Evolutionary conservation across 2,113 vertebrate genomes (phyloP).

Genomic region (Myotis lucifugus): DNA sequence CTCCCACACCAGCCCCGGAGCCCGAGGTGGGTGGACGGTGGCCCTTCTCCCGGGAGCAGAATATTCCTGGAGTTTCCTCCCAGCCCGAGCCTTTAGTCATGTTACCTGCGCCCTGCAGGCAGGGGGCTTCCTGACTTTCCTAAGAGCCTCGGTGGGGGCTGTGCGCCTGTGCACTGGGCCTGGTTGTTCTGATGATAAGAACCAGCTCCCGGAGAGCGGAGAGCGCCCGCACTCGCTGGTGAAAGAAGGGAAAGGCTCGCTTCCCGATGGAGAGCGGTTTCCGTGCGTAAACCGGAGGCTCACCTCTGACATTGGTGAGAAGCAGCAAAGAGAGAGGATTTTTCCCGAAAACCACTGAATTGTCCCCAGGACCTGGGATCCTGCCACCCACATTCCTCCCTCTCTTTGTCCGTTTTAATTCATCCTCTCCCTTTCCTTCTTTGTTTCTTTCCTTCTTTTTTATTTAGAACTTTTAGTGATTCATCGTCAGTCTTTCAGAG

Average conservation of each 20-base stretch:
- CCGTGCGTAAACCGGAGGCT: not conserved
- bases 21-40: rapidly evolving
- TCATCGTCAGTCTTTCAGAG: not conserved
- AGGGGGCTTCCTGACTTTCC: not conserved
- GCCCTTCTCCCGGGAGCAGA: not conserved
- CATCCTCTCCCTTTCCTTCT: not conserved
- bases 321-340: not conserved
- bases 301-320: not conserved
- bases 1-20: not conserved
- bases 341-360: not conserved
- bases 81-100: rapidly evolving
- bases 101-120: rapidly evolving
- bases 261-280: not conserved
- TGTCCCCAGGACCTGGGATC: not conserved
- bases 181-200: rapidly evolving
- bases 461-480: not conserved
- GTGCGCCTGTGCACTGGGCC: not conserved
- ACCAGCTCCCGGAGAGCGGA: not conserved
- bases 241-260: not conserved
- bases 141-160: not conserved
- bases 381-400: too few relatives aligned
- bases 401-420: rapidly evolving
- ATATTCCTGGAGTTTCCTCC: not conserved
- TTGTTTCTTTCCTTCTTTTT: not conserved
- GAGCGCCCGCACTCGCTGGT: too few relatives aligned